Evolutionary conservation across 1,140 invertebrate species (phyloP), one percentile per base, ranked within the genome.

Genomic region (Drosophila sp.): DNA sequence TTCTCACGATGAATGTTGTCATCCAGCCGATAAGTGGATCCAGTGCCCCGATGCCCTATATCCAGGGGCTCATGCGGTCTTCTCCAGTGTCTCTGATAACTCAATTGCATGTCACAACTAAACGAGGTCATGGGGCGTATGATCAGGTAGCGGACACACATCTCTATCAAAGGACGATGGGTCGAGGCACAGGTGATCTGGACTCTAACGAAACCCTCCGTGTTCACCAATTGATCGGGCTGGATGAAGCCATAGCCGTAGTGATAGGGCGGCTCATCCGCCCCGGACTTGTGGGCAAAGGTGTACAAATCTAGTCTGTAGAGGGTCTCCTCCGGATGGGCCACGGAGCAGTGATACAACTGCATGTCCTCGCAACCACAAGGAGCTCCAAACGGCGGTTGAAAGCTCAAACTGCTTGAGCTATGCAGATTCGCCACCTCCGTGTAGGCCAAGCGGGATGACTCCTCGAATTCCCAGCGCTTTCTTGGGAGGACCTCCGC

Each of bases 401-500:
- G 74, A 25, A 89, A 87, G 3, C 30, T 32, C 4, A 80, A 29
- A 0, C 3, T 4, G 0, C 11, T 30, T 2, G 23, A 1, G 64
- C 65, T 17, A 79, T 90, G 23, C 61, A 92, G 23, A 32, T 80
- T 58, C 70, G 32, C 54, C 6, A 85, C 77, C 68, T 89, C 84
- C 1, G 58, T 40, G 10, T 64, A 76, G 17, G 76, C 80, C 58
- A 87, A 10, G 0, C 55, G 62, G 0, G 67, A 6, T 1, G 93
- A 92, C 50, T 93, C 93, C 76, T 96, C 93, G 25, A 23, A 4
- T 3, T 27, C 0, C 1, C 5, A 10, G 2, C 8, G 8, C 8
- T 32, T 44, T 25, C 5, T 10, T 29, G 1, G 2, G 0, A 0
- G 17, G 17, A 17, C 17, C 17, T 17, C 17, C 17, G 17, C 17